phyloP scores from a whole-genome alignment of 2,113 vertebrate genomes.

The Atlantisia rogersi region DNA sequence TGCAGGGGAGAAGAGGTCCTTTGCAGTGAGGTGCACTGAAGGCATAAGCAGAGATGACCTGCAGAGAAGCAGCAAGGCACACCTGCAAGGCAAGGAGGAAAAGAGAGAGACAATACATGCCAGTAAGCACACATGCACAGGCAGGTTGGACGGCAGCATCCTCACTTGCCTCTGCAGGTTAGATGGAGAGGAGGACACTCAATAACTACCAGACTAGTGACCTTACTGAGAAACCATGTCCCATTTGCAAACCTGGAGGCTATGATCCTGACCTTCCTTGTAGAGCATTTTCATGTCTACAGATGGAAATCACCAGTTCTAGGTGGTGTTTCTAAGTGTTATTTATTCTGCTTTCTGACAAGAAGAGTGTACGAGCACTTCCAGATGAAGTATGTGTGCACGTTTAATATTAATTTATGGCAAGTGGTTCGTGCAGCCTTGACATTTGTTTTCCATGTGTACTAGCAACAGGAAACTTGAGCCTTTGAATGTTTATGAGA shows the following conservation, averaged over 20 bases:
- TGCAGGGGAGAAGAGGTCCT: background rate
- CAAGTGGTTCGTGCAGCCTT: slow-evolving; percentile 30
- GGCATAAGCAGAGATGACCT: background rate
- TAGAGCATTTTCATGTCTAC: background rate
- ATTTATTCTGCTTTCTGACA: slow-evolving; percentile 44
- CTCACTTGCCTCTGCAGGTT: background rate
- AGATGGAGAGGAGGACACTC: background rate
- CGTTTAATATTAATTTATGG: slow-evolving; percentile 59
- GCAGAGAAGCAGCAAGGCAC: background rate
- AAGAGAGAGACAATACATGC: background rate
- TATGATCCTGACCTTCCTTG: background rate
- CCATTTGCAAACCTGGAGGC: background rate
- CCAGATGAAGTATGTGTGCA: background rate
- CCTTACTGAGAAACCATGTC: background rate
- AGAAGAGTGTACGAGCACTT: background rate
- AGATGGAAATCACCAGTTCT: background rate
- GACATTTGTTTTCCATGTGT: slow-evolving; percentile 29
- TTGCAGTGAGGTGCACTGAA: background rate
- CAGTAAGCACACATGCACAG: background rate
- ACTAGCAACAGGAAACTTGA: background rate
- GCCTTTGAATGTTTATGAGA: slow-evolving; percentile 29
- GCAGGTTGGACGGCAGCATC: background rate
- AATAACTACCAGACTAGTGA: background rate
- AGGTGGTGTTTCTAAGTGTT: background rate
- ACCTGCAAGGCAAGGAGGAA: background rate